These are phyloP conservation scores for Chalcis sispes DNA, from an alignment of 2,888 invertebrate species.

Conservation along the genomic window DNA sequence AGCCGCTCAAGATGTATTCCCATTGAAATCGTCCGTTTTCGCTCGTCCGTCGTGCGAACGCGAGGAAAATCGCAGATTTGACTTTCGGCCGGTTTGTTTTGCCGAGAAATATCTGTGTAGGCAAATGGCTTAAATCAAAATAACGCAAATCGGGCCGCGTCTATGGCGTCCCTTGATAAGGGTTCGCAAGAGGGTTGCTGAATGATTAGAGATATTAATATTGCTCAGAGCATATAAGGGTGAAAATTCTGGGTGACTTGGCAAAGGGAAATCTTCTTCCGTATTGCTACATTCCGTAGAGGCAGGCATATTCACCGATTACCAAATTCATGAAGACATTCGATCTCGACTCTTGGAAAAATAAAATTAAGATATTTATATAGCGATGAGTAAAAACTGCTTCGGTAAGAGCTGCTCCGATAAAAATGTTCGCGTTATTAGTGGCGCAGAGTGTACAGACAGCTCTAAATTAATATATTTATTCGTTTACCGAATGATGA, in stretches of 20 bases:
- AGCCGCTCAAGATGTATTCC: neutral
- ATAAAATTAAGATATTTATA: no score
- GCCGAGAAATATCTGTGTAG: conserved; percentile 32
- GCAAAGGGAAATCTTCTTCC: conserved; percentile 41
- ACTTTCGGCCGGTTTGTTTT: conserved; percentile 27
- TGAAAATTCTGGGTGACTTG: conserved; percentile 65
- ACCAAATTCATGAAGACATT: conserved; percentile 20
- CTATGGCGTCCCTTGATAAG: conserved; percentile 73
- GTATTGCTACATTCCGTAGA: conserved; percentile 15
- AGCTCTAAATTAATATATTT: no score
- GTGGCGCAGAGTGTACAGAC: no score
- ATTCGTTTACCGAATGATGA: no score
- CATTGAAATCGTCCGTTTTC: neutral
- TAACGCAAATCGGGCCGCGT: conserved; percentile 71
- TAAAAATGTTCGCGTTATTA: no score
- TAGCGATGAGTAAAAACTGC: no score
- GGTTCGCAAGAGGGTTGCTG: conserved; percentile 72
- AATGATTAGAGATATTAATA: conserved; percentile 76
- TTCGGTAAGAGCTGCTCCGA: no score
- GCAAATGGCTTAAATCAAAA: conserved; percentile 74
- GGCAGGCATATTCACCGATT: conserved; percentile 25
- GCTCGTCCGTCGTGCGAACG: neutral
- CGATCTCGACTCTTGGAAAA: no score
- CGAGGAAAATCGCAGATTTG: conserved; percentile 26
- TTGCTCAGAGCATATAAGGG: conserved; percentile 64